A percentile compares a stretch with the other conserved stretches of the same genome.
phyloP scores from a whole-genome alignment of 64 coral and sea anemone genomes.

The Pocillopora damicornis region DNA sequence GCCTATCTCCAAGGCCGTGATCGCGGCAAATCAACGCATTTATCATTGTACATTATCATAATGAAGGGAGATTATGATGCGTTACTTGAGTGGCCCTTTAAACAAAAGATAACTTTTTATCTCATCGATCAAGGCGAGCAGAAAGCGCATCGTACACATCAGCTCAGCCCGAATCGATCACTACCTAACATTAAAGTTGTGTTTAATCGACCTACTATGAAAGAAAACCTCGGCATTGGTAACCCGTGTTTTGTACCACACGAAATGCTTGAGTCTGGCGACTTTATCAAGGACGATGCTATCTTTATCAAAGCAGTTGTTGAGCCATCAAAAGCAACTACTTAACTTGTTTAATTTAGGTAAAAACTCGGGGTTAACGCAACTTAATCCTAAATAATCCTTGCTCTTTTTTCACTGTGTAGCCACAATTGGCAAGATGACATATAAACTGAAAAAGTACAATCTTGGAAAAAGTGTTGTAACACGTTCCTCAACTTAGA shows the following conservation, averaged over 20 bases:
- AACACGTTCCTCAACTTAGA: too few species aligned
- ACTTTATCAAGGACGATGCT: slow-evolving; percentile 87
- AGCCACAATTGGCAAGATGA: too few species aligned
- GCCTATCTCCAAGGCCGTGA: slow-evolving; percentile 94
- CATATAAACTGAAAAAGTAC: too few species aligned
- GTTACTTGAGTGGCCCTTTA: slow-evolving; percentile 93
- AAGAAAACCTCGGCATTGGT: slow-evolving; percentile 95
- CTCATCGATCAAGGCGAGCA: slow-evolving; percentile 90
- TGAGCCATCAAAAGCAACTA: slow-evolving; percentile 54
- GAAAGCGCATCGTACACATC: slow-evolving; percentile 81
- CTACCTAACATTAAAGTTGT: slow-evolving; percentile 98
- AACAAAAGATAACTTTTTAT: slow-evolving; percentile 97
- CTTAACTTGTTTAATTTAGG: neutral
- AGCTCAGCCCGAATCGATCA: slow-evolving; percentile 88
- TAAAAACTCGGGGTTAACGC: neutral
- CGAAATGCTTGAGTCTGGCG: slow-evolving; percentile 71
- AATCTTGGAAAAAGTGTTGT: too few species aligned
- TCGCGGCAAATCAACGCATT: slow-evolving; percentile 82
- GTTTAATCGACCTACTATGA: slow-evolving; percentile 80
- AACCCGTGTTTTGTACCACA: slow-evolving; percentile 97
- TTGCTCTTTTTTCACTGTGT: too few species aligned
- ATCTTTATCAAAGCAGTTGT: slow-evolving; percentile 94
- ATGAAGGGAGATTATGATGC: slow-evolving; percentile 98
- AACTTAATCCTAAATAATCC: neutral
- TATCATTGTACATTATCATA: slow-evolving; percentile 95